A percentile compares a stretch with the other conserved stretches of the same genome.
Evolutionary conservation across 2,797 vertebrate species (phyloP).

Genomic region (Anabacerthia variegaticeps): DNA sequence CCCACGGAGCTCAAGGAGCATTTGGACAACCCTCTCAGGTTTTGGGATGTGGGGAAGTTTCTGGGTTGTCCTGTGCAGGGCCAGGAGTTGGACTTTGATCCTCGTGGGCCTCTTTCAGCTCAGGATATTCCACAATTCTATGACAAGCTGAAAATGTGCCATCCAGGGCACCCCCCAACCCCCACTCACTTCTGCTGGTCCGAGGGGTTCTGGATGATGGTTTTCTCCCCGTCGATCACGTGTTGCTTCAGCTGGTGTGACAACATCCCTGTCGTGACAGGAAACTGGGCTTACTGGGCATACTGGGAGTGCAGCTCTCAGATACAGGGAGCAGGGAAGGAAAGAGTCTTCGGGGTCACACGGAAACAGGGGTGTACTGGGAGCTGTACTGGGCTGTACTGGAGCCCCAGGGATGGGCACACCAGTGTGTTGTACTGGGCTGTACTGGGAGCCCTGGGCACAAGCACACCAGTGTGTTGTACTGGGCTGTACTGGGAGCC

Average conservation of each 20-base stretch:
- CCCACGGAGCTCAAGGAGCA: neutral
- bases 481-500: neutral
- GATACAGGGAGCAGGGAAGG: neutral
- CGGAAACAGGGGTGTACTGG: neutral
- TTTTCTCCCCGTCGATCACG: conserved; percentile 96
- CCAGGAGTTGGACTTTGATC: neutral
- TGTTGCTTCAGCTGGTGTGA: conserved; percentile 98
- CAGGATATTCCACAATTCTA: neutral
- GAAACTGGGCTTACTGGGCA: neutral
- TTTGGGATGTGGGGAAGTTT: neutral
- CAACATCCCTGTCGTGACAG: conserved; percentile 85
- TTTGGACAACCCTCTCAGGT: neutral
- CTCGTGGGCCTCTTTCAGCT: neutral
- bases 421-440: neutral
- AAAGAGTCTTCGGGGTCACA: neutral
- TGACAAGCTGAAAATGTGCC: neutral
- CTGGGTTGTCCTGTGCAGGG: neutral
- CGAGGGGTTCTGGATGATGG: conserved; percentile 95
- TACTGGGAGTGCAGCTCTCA: neutral
- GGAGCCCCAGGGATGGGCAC: neutral
- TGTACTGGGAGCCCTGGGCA: neutral
- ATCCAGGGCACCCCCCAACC: neutral
- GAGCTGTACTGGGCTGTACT: neutral
- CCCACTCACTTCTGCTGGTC: conserved; percentile 92
- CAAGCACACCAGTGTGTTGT: no score